Base-by-base conservation (phyloP, 2,113 vertebrate genomes). In the Zapornia atra region DNA sequence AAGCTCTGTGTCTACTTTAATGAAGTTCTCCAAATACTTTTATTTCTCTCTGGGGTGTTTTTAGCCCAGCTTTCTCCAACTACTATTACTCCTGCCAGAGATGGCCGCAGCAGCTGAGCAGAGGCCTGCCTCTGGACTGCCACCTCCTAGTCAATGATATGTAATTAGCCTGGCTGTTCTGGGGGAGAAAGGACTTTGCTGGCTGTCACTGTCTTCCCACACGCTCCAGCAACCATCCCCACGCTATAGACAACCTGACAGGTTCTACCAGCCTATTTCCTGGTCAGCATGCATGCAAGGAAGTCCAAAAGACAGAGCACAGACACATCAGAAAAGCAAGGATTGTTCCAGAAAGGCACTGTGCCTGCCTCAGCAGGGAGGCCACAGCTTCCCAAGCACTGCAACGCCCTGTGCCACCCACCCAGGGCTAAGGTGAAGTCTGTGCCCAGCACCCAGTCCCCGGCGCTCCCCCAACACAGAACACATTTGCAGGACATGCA, bases 391-490 rank as follows among this genome's bases (percentile, higher is more conserved):
- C 33, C 13, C 34, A 40, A 18, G 34, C 38, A 33, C 46, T 31
- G 14, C 38, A 31, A 4, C 1, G 8, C 53, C 54, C 71, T 20
- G 7, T 66, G 72, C 72, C 81, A 89, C 70, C 61, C 71, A 48
- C 50, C 44, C 42, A 46, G 40, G 48, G n/a, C 65, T 42, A 53
- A 64, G 69, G 50, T 33, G 28, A 12, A 7, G 64, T 11, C 36
- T 69, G 56, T 64, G 66, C 63, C 38, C 7, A 90, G 63, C 63
- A 71, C 73, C 46, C 86, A 12, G n/a, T 21, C 31, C 80, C 77
- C 0, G 0, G 46, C 0, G 1, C 33, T n/a, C 34, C 63, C 70
- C 56, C 48, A 71, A 12, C 50, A 76, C n/a, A 2, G 2, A 87
- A 50, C 36, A n/a, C 46, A 13, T 63, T 10, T 60, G 38, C 79